Percentiles rank a stretch among this genome's conserved stretches.
Evolutionary conservation across 2,113 vertebrate species (phyloP).

Genomic region (Heterocephalus glaber): DNA sequence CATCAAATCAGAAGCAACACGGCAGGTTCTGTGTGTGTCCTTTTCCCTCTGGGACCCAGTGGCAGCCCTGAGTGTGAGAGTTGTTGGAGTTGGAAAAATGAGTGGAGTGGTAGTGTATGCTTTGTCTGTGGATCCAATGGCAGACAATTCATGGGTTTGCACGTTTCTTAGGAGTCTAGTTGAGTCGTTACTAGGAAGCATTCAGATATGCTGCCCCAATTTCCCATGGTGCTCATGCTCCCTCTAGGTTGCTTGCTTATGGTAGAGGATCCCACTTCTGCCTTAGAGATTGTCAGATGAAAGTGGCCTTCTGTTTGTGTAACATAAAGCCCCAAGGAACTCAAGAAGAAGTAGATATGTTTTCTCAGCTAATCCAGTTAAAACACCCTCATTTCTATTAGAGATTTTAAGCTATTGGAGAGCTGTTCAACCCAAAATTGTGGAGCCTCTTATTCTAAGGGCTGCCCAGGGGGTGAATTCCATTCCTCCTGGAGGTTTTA

Average conservation of each 20-base stretch:
- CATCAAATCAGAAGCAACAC: background rate
- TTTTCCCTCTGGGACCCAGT: background rate
- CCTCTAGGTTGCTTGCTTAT: background rate
- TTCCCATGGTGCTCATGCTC: background rate
- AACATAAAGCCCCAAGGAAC: background rate
- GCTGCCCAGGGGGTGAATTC: no score
- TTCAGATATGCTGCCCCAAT: background rate
- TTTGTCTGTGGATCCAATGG: background rate
- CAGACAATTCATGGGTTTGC: background rate
- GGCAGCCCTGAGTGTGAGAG: background rate
- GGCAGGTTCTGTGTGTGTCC: accelerated
- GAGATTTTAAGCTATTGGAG: background rate
- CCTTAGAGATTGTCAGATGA: background rate
- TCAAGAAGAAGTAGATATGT: background rate
- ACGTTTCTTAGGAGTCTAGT: background rate
- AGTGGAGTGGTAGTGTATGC: background rate
- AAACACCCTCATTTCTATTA: background rate
- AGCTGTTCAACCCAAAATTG: background rate
- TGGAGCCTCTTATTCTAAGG: background rate
- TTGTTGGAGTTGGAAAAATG: background rate
- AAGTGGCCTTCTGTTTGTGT: background rate
- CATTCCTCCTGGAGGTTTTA: background rate
- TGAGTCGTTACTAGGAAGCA: background rate
- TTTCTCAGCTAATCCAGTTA: background rate
- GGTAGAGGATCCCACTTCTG: background rate